phyloP scores from a whole-genome alignment of 2,888 invertebrate genomes.

The Beris chalybata region DNA sequence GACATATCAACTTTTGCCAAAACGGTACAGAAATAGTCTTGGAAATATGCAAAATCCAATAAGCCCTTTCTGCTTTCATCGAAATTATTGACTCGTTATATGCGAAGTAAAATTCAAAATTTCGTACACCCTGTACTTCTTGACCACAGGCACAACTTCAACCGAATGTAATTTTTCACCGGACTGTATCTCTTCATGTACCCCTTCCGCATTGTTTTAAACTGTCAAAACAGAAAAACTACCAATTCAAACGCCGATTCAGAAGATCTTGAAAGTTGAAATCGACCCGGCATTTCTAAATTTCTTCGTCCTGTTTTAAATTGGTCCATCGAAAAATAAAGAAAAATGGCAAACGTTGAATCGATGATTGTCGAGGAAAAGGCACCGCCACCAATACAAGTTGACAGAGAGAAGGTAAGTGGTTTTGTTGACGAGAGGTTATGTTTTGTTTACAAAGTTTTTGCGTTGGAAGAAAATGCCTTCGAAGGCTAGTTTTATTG shows the following conservation, averaged over 20 bases:
- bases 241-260: neutral
- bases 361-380: conserved; percentile 82
- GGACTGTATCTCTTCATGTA: neutral
- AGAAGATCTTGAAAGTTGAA: neutral
- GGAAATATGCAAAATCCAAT: too few relatives aligned
- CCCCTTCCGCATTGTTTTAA: neutral
- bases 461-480: too few relatives aligned
- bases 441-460: too few relatives aligned
- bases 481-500: too few relatives aligned
- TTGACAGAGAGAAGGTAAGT: conserved; percentile 84
- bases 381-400: conserved; percentile 70
- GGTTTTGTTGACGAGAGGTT: too few relatives aligned
- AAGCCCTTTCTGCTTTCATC: too few relatives aligned
- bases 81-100: too few relatives aligned
- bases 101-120: too few relatives aligned
- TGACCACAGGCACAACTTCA: too few relatives aligned
- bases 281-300: neutral
- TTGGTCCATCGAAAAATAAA: neutral
- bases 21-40: too few relatives aligned
- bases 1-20: too few relatives aligned
- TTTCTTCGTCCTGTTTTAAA: neutral
- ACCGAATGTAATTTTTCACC: neutral
- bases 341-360: conserved; percentile 63
- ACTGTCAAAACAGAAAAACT: neutral
- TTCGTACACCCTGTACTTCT: too few relatives aligned